Evolutionary conservation across 2,888 invertebrate genomes (phyloP).

Genomic region (Idaea dimidiata): DNA sequence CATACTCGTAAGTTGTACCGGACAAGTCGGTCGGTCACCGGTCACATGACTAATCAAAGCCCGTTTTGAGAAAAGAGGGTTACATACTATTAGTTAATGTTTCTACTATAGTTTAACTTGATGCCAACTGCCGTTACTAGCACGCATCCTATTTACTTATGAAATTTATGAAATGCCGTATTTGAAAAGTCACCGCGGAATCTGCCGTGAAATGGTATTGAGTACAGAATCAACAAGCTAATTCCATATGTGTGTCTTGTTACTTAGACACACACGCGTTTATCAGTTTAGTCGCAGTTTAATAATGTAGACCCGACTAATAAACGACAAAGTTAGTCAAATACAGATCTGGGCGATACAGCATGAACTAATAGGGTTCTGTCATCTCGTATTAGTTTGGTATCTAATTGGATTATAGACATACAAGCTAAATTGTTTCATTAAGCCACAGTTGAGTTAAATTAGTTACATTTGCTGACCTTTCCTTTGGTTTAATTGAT

Average conservation of each 20-base stretch:
- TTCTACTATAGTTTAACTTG: too few species aligned
- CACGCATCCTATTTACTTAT: too few species aligned
- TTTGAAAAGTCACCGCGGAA: too few species aligned
- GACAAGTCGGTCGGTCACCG: too few species aligned
- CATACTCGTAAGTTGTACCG: too few species aligned
- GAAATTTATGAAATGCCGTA: too few species aligned
- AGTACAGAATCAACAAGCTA: too few species aligned
- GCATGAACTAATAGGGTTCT: conserved; percentile 30
- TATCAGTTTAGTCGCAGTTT: neutral
- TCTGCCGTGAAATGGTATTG: too few species aligned
- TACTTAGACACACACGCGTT: neutral
- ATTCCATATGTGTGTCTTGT: neutral
- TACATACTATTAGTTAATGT: too few species aligned
- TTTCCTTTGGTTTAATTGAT: neutral
- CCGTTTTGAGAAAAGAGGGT: too few species aligned
- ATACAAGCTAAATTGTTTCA: conserved; percentile 24
- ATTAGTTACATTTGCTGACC: conserved; percentile 3
- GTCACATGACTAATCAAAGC: too few species aligned
- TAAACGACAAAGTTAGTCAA: conserved; percentile 26
- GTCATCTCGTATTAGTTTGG: conserved; percentile 28
- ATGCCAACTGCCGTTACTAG: too few species aligned
- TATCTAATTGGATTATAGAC: conserved; percentile 26
- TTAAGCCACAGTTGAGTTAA: conserved; percentile 4
- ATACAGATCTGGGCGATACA: conserved; percentile 29
- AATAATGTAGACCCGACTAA: conserved; percentile 11